Conservation (phyloP, 2,797 vertebrate genomes). For the Ctenopoma kingsleyae region DNA sequence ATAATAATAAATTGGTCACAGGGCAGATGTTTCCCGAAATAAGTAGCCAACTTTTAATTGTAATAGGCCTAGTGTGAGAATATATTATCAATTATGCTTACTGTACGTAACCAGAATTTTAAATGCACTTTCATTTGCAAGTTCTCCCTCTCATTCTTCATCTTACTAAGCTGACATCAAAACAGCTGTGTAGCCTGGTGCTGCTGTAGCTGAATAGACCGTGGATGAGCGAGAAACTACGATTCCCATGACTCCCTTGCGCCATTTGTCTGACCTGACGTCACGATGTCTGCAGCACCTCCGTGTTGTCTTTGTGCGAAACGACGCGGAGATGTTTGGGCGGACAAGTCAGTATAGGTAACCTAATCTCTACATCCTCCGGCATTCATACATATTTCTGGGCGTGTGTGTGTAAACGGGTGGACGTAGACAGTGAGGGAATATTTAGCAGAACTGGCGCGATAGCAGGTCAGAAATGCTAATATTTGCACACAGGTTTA, state of each 20-base stretch:
- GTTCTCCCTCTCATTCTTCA: too few species aligned
- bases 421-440: accelerated
- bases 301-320: conserved; percentile 72
- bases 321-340: conserved; percentile 64
- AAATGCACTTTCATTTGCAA: too few species aligned
- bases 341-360: conserved; percentile 61
- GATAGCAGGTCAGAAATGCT: neutral
- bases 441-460: neutral
- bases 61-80: too few species aligned
- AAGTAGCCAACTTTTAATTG: too few species aligned
- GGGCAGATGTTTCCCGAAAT: too few species aligned
- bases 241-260: conserved; percentile 62
- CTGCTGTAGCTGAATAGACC: neutral
- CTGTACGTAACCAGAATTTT: too few species aligned
- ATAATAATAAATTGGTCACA: too few species aligned
- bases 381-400: neutral
- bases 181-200: too few species aligned
- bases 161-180: too few species aligned
- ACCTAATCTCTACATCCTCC: conserved; percentile 35
- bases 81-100: too few species aligned
- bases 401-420: neutral
- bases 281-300: conserved; percentile 58
- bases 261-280: conserved; percentile 45
- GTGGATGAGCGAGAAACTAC: conserved; percentile 51
- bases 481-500: neutral